These are phyloP conservation scores for Aplocera efformata DNA, from an alignment of 2,888 invertebrate genomes.

Conservation along the genomic window DNA sequence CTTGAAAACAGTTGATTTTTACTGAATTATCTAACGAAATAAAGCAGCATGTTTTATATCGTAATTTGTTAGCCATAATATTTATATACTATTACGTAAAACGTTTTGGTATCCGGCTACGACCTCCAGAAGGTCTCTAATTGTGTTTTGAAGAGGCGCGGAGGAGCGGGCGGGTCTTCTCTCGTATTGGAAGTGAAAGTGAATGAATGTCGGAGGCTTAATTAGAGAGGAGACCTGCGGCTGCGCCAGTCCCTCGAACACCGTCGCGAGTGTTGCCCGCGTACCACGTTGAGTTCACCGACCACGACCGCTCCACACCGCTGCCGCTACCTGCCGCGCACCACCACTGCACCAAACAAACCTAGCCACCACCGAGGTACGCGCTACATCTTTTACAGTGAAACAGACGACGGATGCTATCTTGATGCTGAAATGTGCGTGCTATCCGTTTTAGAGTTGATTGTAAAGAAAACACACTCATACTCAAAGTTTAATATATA, in stretches of 20 bases:
- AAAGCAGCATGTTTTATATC: too few relatives aligned
- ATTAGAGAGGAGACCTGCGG: slow-evolving; percentile 76
- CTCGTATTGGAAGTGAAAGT: slow-evolving; percentile 78
- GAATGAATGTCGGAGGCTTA: slow-evolving; percentile 79
- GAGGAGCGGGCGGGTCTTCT: slow-evolving; percentile 64
- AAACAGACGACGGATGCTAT: slow-evolving; percentile 15
- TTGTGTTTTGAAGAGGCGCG: slow-evolving; percentile 57
- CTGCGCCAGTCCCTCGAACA: slow-evolving; percentile 71
- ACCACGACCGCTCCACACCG: slow-evolving; percentile 25
- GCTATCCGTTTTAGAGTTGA: slow-evolving; percentile 12
- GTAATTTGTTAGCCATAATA: too few relatives aligned
- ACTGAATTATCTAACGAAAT: too few relatives aligned
- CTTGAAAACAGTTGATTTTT: too few relatives aligned
- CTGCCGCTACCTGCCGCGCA: slow-evolving; percentile 24
- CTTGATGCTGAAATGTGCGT: slow-evolving; percentile 20
- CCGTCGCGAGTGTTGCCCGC: slow-evolving; percentile 64
- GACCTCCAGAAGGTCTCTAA: slow-evolving; percentile 76
- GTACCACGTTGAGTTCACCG: slow-evolving; percentile 38
- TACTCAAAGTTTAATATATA: too few relatives aligned
- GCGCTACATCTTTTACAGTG: slow-evolving; percentile 15
- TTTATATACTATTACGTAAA: slow-evolving; percentile 56
- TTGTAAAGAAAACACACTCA: slow-evolving; percentile 12
- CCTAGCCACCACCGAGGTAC: slow-evolving; percentile 29
- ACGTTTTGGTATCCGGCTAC: slow-evolving; percentile 61
- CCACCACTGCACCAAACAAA: slow-evolving; percentile 29